A percentile compares a stretch with the other conserved stretches of the same genome.
Evolutionary conservation across 2,113 vertebrate genomes (phyloP).

Genomic region (Raja brachyura): DNA sequence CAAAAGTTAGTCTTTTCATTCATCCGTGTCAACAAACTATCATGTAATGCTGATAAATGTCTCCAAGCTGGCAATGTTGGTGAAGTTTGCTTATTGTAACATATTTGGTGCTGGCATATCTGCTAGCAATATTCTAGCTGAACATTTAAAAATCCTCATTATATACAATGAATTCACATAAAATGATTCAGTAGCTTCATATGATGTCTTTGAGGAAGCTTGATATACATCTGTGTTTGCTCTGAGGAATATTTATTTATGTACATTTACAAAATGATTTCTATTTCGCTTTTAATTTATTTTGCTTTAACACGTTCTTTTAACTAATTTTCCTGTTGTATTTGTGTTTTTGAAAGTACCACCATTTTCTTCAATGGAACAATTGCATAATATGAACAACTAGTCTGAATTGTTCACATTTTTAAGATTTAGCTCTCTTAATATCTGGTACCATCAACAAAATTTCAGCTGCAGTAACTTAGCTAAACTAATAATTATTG

Average conservation of each 20-base stretch:
- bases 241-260: not conserved
- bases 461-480: not conserved
- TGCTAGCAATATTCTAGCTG: not conserved
- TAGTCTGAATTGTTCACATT: not conserved
- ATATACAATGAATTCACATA: not conserved
- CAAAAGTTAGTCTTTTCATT: not conserved
- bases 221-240: not conserved
- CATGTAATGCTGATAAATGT: not conserved
- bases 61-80: not conserved
- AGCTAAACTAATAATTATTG: not conserved
- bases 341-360: not conserved
- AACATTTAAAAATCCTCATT: not conserved
- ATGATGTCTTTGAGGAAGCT: not conserved
- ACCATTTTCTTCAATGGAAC: not conserved
- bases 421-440: not conserved
- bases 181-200: not conserved
- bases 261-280: not conserved
- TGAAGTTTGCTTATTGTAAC: not conserved
- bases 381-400: not conserved
- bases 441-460: not conserved
- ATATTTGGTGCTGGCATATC: constrained; percentile 2
- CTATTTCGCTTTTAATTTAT: not conserved
- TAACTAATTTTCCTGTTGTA: not conserved
- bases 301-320: not conserved
- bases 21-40: not conserved